A percentile compares a stretch with the other conserved stretches of the same genome.
Conservation (phyloP, 2,888 invertebrate genomes). For the Portevinia maculata region DNA sequence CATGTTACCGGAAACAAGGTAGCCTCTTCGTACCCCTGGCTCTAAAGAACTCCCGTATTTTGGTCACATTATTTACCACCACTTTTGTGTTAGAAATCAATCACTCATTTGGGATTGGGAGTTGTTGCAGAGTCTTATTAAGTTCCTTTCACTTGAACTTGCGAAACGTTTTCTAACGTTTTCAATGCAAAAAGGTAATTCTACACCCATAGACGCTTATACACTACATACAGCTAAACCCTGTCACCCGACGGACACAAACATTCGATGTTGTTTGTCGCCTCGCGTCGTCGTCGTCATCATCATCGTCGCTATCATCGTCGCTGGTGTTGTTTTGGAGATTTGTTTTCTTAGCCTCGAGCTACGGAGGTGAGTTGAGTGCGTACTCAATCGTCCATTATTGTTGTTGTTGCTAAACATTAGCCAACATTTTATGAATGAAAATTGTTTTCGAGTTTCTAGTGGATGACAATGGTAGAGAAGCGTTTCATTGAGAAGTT, state of each 20-base stretch:
- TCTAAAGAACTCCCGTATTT: slow-evolving; percentile 9
- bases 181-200: slow-evolving; percentile 29
- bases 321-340: slow-evolving; percentile 18
- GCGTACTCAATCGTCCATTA: slow-evolving; percentile 11
- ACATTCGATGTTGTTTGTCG: slow-evolving; percentile 55
- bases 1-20: slow-evolving; percentile 60
- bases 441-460: slow-evolving; percentile 51
- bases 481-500: slow-evolving; percentile 60
- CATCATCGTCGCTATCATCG: slow-evolving; percentile 13
- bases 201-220: slow-evolving; percentile 41
- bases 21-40: slow-evolving; percentile 2
- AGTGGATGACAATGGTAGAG: slow-evolving; percentile 3
- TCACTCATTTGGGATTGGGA: slow-evolving; percentile 6
- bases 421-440: slow-evolving; percentile 60
- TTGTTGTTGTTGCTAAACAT: slow-evolving; percentile 1
- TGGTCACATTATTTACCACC: slow-evolving; percentile 36
- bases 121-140: slow-evolving; percentile 15
- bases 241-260: slow-evolving; percentile 3
- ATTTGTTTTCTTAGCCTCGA: slow-evolving; percentile 17
- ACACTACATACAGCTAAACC: slow-evolving; percentile 17
- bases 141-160: slow-evolving; percentile 37
- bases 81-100: slow-evolving; percentile 19
- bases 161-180: slow-evolving; percentile 35
- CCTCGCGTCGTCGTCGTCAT: slow-evolving; percentile 35
- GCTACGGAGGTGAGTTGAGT: slow-evolving; percentile 32